Percentiles rank a stretch among this genome's conserved stretches.
These are phyloP conservation scores for Melanostigma gelatinosum DNA, from an alignment of 2,113 vertebrate genomes.

Conservation along the genomic window DNA sequence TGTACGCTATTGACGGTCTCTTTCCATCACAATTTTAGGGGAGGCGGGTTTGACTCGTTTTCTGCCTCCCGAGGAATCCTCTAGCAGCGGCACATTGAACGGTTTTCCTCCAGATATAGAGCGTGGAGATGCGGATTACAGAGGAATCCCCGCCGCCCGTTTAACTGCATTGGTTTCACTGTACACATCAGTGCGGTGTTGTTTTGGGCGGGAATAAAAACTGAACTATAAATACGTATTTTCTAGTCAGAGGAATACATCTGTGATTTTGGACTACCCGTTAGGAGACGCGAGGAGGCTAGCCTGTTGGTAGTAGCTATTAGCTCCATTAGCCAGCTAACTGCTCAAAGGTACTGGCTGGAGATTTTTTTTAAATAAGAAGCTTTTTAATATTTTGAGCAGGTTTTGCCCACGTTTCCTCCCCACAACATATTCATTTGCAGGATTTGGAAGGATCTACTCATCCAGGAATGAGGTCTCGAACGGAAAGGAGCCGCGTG, in stretches of 20 bases:
- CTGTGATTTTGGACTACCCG: conserved; percentile 42
- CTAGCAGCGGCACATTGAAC: conserved; percentile 61
- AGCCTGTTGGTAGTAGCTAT: conserved; percentile 63
- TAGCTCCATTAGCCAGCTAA: conserved; percentile 78
- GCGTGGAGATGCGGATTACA: conserved; percentile 79
- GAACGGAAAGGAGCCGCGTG: conserved; percentile 87
- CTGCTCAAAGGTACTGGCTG: conserved; percentile 68
- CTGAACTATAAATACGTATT: conserved; percentile 33
- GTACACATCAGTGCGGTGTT: conserved; percentile 17
- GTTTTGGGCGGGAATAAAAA: conserved; percentile 46
- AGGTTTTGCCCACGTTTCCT: conserved; percentile 23
- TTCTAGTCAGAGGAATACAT: background rate
- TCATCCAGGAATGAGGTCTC: conserved; percentile 89
- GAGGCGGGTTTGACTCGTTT: conserved; percentile 22
- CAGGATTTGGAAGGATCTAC: conserved; percentile 71
- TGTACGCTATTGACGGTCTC: background rate
- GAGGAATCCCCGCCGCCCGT: conserved; percentile 62
- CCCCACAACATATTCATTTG: conserved; percentile 55
- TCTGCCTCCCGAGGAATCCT: conserved; percentile 49
- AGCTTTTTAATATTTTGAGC: conserved; percentile 15
- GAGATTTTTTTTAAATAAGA: conserved; percentile 14
- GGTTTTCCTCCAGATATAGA: conserved; percentile 76
- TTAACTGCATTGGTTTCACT: conserved; percentile 47
- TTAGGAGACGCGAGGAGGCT: conserved; percentile 65
- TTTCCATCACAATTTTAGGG: conserved; percentile 22